phyloP scores from a whole-genome alignment of 2,113 vertebrate species.

The Lamprologus lemairii region DNA sequence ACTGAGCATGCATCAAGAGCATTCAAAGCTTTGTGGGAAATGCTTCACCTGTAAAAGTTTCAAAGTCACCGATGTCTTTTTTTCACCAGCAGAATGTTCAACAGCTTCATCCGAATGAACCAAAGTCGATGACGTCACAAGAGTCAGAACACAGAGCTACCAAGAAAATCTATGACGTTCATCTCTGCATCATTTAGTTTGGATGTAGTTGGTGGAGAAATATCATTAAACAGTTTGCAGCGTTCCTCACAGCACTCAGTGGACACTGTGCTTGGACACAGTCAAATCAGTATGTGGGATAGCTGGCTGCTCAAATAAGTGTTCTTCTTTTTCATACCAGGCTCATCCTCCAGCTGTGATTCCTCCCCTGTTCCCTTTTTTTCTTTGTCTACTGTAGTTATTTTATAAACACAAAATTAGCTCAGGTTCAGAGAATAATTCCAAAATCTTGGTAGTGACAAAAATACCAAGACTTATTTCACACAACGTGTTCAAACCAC shows the following conservation, averaged over 20 bases:
- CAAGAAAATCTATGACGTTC: background rate
- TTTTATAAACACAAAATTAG: background rate
- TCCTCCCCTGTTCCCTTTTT: background rate
- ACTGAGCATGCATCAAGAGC: background rate
- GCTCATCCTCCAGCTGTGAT: background rate
- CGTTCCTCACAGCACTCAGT: background rate
- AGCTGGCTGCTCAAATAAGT: background rate
- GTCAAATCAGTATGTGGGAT: background rate
- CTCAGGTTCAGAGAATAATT: background rate
- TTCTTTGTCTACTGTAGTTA: background rate
- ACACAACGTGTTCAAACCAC: background rate
- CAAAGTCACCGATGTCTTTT: background rate
- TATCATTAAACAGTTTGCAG: background rate
- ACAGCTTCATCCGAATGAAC: background rate
- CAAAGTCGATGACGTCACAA: background rate
- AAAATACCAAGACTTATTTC: background rate
- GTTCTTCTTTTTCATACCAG: background rate
- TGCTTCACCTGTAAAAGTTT: background rate
- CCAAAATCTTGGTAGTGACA: background rate
- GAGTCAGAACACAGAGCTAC: background rate
- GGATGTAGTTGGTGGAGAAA: background rate
- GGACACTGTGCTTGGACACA: background rate
- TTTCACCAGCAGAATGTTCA: background rate
- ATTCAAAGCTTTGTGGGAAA: background rate
- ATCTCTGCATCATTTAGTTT: rapidly evolving